Evolutionary conservation across 2,797 vertebrate genomes (phyloP).

Genomic region (Oreortyx pictus): DNA sequence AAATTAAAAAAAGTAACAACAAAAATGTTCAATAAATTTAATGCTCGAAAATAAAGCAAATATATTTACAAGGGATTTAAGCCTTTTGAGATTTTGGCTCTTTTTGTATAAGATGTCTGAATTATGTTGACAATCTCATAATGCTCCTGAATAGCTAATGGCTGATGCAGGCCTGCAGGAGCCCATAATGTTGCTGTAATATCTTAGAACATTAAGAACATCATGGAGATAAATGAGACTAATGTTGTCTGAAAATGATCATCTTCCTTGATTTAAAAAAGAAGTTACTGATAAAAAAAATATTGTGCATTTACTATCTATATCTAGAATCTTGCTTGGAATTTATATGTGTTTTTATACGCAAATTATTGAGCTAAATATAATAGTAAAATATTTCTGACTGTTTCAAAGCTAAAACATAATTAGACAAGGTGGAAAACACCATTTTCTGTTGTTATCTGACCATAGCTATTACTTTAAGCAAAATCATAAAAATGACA

Average conservation of each 20-base stretch:
- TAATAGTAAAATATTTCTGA: conserved; percentile 9
- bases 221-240: conserved; percentile 80
- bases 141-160: conserved; percentile 75
- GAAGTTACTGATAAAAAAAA: conserved; percentile 72
- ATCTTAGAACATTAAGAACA: conserved; percentile 77
- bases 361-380: conserved; percentile 30
- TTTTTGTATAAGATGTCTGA: conserved; percentile 76
- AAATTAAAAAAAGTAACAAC: not conserved
- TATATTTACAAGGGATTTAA: conserved; percentile 62
- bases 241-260: conserved; percentile 76
- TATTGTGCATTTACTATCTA: conserved; percentile 29
- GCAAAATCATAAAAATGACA: conserved; percentile 64
- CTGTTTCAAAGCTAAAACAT: conserved; percentile 21
- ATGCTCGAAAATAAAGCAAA: conserved; percentile 67
- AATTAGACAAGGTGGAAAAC: conserved; percentile 27
- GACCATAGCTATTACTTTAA: conserved; percentile 21
- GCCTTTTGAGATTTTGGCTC: conserved; percentile 61
- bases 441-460: conserved; percentile 11
- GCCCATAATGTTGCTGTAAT: conserved; percentile 63
- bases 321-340: not conserved
- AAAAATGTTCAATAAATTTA: conserved; percentile 42
- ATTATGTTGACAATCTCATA: conserved; percentile 83
- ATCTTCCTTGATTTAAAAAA: conserved; percentile 70
- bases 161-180: conserved; percentile 75
- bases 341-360: not conserved